Base-by-base conservation (phyloP, 2,113 vertebrate genomes). In the Scytalopus superciliaris region DNA sequence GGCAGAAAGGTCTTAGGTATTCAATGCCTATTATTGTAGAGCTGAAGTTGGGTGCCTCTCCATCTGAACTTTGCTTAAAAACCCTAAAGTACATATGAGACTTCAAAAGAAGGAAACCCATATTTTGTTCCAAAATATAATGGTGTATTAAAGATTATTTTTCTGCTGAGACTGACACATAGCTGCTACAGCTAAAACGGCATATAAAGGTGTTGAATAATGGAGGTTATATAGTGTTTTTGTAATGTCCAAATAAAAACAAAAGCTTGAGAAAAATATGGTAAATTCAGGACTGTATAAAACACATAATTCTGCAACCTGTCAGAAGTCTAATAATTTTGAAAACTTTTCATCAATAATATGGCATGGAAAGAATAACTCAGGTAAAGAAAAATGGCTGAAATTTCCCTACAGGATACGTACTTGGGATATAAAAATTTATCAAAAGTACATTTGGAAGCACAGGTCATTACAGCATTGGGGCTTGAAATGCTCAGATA, bases 361-460 rank as follows among this genome's bases (percentile, higher is more conserved):
- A 57, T 75, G 89, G 93, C 87, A 74, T 47, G 83, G 94, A 49
- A 94, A 90, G 89, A 97, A 88, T 85, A 95, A 94, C 59, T 53
- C 1, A 0, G 49, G 80, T 90, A 85, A 95, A 97, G 93, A 97
- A 96, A 97, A 95, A 64, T 83, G 59, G 23, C 53, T 83, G 92
- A 88, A 73, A 94, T 96, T 94, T 97, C 95, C 93, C 79, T 47
- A 7, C 22, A 70, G 92, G 90, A 59, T 37, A 73, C 74, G 57
- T 52, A 44, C 44, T 63, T 91, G 16, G n/a, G 75, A 68, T 84
- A 49, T 67, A 94, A 93, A 53, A 91, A 97, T 93, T 91, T 94
- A 81, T 95, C 50, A 85, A 75, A 95, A 95, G 78, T 74, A 78
- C 56, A 56, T 87, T 96, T 94, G 85, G 88, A 95, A 96, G 87